Base-by-base conservation (phyloP, 1,140 invertebrate genomes). In the Ips typographus region DNA sequence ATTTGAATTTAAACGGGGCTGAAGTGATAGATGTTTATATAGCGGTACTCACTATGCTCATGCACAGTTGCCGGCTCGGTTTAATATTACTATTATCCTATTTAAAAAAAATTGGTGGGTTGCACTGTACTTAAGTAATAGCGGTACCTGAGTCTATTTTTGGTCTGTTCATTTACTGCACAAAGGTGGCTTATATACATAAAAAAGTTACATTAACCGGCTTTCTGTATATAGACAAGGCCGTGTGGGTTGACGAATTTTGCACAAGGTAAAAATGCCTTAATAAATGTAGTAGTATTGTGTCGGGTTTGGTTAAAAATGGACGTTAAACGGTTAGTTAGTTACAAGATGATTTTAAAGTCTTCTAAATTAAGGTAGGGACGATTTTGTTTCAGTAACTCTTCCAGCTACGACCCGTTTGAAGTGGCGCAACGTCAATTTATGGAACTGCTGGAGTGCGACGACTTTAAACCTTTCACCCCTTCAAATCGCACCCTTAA, bases 351-450 rank as follows among this genome's bases (percentile, higher is more conserved):
- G 2, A 22, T 61, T 49, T 22, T 49, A 49, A 2, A 22, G 22
- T 22, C 22, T 22, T 22, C 22, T 22, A 22, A 22, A 22, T 22
- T 22, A 22, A 22, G 22, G 22, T 6, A 40, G 22, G 22, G 22
- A 22, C 22, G 22, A 22, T 66, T 51, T 68, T 58, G 47, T 74
- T 73, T 51, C 64, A 73, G 73, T 66, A 64, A 43, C 8, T 37
- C 58, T 8, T 64, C 68, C 60, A 81, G 82, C 37, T 90, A 90
- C 78, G 85, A 90, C 78, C 89, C 89, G 43, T 90, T 88, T 78
- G 75, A 86, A 41, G 82, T 85, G 67, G 89, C 89, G 2, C 87
- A 90, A 73, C 83, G 85, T n/a, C 89, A 91, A 78, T 83, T 90
- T 75, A 85, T 87, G 77, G 88, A 90, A 71, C 81, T 90, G 5